phyloP scores from a whole-genome alignment of 1,140 invertebrate species.

The Papilio glaucus region DNA sequence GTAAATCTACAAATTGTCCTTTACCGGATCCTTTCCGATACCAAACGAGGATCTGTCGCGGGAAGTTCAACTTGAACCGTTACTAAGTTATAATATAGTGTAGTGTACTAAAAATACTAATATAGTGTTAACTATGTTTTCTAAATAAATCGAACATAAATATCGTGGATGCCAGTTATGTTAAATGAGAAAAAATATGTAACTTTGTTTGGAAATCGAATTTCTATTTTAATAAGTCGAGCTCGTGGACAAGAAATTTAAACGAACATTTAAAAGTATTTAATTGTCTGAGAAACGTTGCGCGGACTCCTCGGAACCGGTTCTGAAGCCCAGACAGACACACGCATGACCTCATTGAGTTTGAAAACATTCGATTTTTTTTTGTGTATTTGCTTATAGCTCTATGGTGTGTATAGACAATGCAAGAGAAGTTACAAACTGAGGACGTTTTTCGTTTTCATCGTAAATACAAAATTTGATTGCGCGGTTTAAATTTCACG shows the following conservation, averaged over 20 bases:
- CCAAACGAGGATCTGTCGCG: too few relatives aligned
- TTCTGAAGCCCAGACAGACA: not conserved
- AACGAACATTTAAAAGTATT: not conserved
- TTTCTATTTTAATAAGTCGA: slow-evolving; percentile 6
- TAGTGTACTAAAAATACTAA: too few relatives aligned
- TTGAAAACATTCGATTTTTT: slow-evolving; percentile 17
- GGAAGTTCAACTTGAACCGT: too few relatives aligned
- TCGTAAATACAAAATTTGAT: too few relatives aligned
- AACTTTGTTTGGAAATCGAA: not conserved
- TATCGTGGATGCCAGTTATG: not conserved
- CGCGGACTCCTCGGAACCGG: slow-evolving; percentile 17
- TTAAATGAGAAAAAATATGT: not conserved
- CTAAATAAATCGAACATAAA: too few relatives aligned
- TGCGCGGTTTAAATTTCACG: too few relatives aligned
- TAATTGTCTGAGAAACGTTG: slow-evolving; percentile 11
- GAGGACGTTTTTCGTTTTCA: too few relatives aligned
- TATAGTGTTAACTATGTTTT: too few relatives aligned
- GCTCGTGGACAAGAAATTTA: not conserved
- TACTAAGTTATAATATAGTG: too few relatives aligned
- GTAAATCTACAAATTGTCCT: too few relatives aligned
- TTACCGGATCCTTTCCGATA: too few relatives aligned
- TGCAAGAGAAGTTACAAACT: not conserved
- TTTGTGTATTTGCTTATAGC: slow-evolving; percentile 5
- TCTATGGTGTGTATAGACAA: not conserved
- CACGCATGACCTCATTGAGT: slow-evolving; percentile 28